Evolutionary conservation across 2,113 vertebrate genomes (phyloP), one percentile per base, ranked within the genome.

Genomic region (Stictonetta naevosa): DNA sequence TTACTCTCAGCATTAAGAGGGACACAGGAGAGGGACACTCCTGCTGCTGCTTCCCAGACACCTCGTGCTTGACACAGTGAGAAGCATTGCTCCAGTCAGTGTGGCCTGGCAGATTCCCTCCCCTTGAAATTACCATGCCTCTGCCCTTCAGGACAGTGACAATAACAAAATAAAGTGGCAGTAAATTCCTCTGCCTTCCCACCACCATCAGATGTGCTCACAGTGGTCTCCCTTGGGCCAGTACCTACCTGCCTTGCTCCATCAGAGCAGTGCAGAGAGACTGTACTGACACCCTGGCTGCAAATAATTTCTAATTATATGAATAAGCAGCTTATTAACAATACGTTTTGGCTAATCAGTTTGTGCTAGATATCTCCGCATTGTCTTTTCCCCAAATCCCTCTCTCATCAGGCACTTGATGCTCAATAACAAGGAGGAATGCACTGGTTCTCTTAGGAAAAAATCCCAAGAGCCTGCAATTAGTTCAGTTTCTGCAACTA

Each of bases 261-360:
- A 88, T 9, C 92, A 92, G 96, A 93, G 96, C 95, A 18, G 59
- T 20, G 16, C 85, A 44, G 68, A 3, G 69, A 71, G 68, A 1
- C 88, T 38, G n/a, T 42, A 7, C 83, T 19, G 94, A 97, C 92
- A 93, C 91, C 83, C 88, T 10, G 73, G 68, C 94, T 94, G 94
- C 92, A 93, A 97, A 92, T 62, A 31, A 77, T 46, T 91, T 92
- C 94, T 94, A 96, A 93, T 93, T 93, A 96, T n/a, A 81, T 3
- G 68, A 90, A 92, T 97, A 96, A 97, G 95, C 91, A 96, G 96
- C 95, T 97, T 96, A 96, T 96, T 96, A 90, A 95, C 94, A 94
- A 90, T 71, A 86, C 86, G 21, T 90, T 81, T 92, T 67, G 80
- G 68, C 92, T 97, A 96, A 96, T 96, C 91, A 64, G 81, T 90